phyloP scores from a whole-genome alignment of 2,113 vertebrate genomes.

The Nipponia nippon region DNA sequence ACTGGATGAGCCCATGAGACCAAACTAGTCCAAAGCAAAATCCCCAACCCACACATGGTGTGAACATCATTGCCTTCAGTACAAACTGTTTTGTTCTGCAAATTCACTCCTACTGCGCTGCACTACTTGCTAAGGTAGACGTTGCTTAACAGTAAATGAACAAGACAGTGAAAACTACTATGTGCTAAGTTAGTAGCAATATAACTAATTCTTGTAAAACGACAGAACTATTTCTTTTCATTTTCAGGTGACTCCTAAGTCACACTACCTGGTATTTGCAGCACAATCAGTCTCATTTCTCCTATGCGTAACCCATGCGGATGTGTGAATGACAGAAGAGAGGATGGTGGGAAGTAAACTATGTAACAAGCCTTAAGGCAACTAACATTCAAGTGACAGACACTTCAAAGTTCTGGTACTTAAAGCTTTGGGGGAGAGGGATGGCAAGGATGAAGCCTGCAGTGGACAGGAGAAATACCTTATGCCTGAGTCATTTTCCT shows the following conservation, averaged over 20 bases:
- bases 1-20: background rate
- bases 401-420: background rate
- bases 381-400: background rate
- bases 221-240: background rate
- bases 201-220: background rate
- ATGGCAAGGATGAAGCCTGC: background rate
- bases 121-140: background rate
- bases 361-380: background rate
- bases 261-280: background rate
- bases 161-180: background rate
- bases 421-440: background rate
- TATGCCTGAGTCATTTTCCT: background rate
- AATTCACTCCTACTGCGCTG: background rate
- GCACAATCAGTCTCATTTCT: background rate
- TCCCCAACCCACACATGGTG: background rate
- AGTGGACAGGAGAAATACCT: background rate
- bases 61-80: background rate
- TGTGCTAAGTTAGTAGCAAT: background rate
- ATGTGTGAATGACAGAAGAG: background rate
- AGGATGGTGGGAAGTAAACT: background rate
- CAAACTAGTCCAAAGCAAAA: background rate
- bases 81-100: background rate
- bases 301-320: background rate
- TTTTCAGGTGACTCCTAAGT: background rate
- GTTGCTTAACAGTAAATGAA: background rate